A percentile compares a stretch with the other conserved stretches of the same genome.
Evolutionary conservation across 35 echinoderm and acorn worm genomes (phyloP).

Genomic region (Apostichopus californicus): DNA sequence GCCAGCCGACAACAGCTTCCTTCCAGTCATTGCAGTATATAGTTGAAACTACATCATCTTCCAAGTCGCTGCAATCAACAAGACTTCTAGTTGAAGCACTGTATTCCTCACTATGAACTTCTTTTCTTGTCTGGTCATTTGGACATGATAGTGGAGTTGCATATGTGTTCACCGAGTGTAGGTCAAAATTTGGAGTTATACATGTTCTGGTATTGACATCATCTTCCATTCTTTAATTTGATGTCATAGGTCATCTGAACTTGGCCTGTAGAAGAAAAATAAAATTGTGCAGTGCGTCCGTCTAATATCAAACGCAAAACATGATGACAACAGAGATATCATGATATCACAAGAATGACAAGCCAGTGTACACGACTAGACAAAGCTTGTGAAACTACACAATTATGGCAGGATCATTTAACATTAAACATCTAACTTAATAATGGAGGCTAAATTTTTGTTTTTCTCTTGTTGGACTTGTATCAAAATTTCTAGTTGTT

Average conservation of each 20-base stretch:
- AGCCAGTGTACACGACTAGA: too few relatives aligned
- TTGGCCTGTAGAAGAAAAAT: neutral
- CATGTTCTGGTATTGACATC: constrained; percentile 10
- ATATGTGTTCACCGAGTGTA: neutral
- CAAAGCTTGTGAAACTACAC: too few relatives aligned
- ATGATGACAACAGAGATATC: too few relatives aligned
- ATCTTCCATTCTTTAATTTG: constrained; percentile 7
- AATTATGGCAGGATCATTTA: too few relatives aligned
- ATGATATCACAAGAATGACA: too few relatives aligned
- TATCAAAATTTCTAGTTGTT: too few relatives aligned
- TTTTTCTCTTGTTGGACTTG: too few relatives aligned
- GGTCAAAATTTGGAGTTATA: constrained; percentile 26
- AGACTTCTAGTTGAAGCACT: neutral
- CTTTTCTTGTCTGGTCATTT: neutral
- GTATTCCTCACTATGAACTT: neutral
- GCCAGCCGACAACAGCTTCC: constrained; percentile 58
- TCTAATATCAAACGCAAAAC: too few relatives aligned
- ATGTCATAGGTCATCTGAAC: neutral
- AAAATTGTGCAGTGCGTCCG: neutral
- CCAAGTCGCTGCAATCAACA: constrained; percentile 49
- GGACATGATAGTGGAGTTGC: neutral
- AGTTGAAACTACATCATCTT: constrained; percentile 31
- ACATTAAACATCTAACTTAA: too few relatives aligned
- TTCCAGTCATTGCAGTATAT: constrained; percentile 60
- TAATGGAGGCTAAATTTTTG: too few relatives aligned